Evolutionary conservation across 2,797 vertebrate species (phyloP).

Genomic region (Macrochelys suwanniensis): DNA sequence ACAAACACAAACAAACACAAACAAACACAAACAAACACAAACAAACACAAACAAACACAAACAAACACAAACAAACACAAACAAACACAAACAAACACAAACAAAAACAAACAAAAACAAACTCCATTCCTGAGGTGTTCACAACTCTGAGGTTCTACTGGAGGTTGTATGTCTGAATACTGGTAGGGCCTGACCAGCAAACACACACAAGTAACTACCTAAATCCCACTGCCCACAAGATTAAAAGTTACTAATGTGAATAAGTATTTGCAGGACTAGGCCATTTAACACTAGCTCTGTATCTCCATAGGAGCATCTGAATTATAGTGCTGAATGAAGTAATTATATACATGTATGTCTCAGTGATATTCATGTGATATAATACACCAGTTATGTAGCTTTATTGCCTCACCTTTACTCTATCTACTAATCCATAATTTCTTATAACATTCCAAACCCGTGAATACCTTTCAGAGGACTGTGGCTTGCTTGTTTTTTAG

Average conservation of each 20-base stretch:
- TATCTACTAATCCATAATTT: not conserved
- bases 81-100: too few species aligned
- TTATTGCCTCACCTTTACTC: not conserved
- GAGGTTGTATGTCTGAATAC: too few species aligned
- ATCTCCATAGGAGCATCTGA: not conserved
- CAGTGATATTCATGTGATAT: not conserved
- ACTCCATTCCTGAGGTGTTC: too few species aligned
- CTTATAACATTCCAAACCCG: not conserved
- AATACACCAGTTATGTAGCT: rapidly evolving
- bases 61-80: too few species aligned
- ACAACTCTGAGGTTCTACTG: too few species aligned
- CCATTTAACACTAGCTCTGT: not conserved
- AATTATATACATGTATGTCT: not conserved
- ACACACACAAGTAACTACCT: rapidly evolving
- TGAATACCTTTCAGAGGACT: not conserved
- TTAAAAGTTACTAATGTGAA: not conserved
- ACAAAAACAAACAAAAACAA: too few species aligned
- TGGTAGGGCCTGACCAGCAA: not conserved
- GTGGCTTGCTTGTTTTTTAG: not conserved
- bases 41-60: too few species aligned
- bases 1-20: too few species aligned
- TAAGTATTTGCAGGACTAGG: not conserved
- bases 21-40: too few species aligned
- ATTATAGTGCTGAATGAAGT: not conserved
- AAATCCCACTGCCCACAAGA: not conserved